Evolutionary conservation across 1,140 invertebrate species (phyloP).

Genomic region (Batillaria attramentaria): DNA sequence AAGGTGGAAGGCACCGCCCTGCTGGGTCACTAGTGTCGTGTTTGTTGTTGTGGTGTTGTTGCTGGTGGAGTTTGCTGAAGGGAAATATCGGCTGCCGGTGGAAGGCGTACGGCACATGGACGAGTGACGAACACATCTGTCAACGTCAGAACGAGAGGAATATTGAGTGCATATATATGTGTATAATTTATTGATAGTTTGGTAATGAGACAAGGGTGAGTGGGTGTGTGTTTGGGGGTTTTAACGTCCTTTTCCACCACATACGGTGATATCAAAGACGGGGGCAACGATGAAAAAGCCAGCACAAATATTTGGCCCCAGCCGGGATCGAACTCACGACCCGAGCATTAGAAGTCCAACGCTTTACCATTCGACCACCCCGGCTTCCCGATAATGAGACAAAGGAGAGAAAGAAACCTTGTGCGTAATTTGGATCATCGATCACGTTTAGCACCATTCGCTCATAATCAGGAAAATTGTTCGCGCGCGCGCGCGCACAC

Average conservation of each 20-base stretch:
- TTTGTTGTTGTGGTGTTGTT: neutral
- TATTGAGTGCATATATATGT: neutral
- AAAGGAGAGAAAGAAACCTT: neutral
- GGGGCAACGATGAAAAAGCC: neutral
- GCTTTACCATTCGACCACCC: no score
- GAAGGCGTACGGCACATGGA: constrained; percentile 2
- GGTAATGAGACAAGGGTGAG: neutral
- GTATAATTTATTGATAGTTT: neutral
- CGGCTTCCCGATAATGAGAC: no score
- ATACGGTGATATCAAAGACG: neutral
- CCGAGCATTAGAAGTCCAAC: no score
- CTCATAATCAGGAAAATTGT: neutral
- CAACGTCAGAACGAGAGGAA: neutral
- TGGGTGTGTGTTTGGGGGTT: neutral
- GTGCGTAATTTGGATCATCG: no score
- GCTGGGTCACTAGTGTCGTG: neutral
- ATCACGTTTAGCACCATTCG: no score
- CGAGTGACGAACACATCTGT: constrained; percentile 25
- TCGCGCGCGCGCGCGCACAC: neutral
- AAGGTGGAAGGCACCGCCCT: constrained; percentile 76
- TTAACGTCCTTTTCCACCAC: neutral
- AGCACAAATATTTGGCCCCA: no score
- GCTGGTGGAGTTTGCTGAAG: neutral
- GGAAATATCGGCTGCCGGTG: neutral
- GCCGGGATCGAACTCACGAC: no score